Base-by-base conservation (phyloP, 2,113 vertebrate genomes). In the Oreocharis arfaki region DNA sequence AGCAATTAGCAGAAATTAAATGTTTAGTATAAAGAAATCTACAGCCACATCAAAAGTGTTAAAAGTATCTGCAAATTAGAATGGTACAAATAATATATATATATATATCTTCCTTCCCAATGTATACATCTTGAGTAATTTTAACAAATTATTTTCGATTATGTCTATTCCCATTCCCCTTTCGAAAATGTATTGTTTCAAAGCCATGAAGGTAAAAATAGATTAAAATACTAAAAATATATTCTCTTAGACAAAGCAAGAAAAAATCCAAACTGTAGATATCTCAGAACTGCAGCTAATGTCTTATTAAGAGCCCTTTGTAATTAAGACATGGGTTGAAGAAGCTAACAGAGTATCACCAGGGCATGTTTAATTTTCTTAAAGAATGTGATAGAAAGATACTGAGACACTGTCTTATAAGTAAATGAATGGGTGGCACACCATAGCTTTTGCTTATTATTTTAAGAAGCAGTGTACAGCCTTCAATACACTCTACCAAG, bases 71-170 rank as follows among this genome's bases (percentile, higher is more conserved):
- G 42, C 8, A 74, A 84, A 81, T 78, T 49, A 78, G 27, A 35
- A 49, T 53, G 17, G 44, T 64, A 41, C 18, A 79, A 85, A 35
- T 83, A 85, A 59, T 9, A 44, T 16, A 37, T 60, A 44, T 16
- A 37, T 60, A 41, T 59, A 46, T 49, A 9, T 4, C 22, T 84
- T 73, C 17, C 11, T 80, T 75, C 32, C 89, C 52, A 78, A 57
- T 42, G 7, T 32, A 64, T 57, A 26, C 7, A 19, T 16, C 26
- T 82, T 80, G 26, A 64, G 35, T 74, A 84, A 60, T 74, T 46
- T 74, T 44, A 97, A 92, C 50, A 70, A 63, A 93, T 69, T 24
- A 73, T 90, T 95, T 90, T 84, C 49, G n/a, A 91, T 89, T 80
- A 76, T 73, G 35, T 88, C 71, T 21, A 11, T 53, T 85, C 65